Evolutionary conservation across 2,113 vertebrate species (phyloP), one percentile per base, ranked within the genome.

Genomic region (Rynchops niger): DNA sequence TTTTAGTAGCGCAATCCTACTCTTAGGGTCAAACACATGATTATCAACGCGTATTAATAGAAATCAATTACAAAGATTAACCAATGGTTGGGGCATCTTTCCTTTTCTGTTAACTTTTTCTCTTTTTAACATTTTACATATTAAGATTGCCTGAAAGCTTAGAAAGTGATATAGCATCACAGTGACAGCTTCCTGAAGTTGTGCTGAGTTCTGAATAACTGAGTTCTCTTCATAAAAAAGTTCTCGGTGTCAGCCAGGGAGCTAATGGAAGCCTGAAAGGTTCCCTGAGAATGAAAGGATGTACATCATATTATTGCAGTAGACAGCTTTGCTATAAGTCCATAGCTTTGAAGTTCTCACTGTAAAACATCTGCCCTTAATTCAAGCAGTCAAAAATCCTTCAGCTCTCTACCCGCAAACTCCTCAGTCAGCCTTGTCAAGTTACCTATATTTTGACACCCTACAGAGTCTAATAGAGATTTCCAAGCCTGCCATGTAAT

Each of bases 401-500:
- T 38, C 45, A 69, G 43, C 45, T 82, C 25, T 84, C 43, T 69
- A 70, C 52, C 22, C 32, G 77, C 40, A 94, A 93, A 69, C 49
- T 76, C 36, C 36, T 84, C 63, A 71, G 71, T 34, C 47, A 95
- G 78, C 49, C 66, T 73, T 82, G 82, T 80, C 71, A 88, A 90
- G 49, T 82, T 87, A 89, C 82, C 78, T 93, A 23, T 72, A 94
- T 76, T 87, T 61, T 89, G 74, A 91, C 66, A 80, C 43, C 52
- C 81, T 58, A 36, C 20, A 82, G 72, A 74, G 53, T 17, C 62
- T 72, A 86, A 67, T 0, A 67, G 70, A 89, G 77, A 82, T 77
- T 88, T 93, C 40, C 78, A 91, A 76, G 84, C 40, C 70, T 76
- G 58, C 70, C 66, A 15, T n/a, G 58, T 90, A 96, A 95, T 40